Conservation (phyloP, 2,113 vertebrate genomes). For the Eolophus roseicapilla region DNA sequence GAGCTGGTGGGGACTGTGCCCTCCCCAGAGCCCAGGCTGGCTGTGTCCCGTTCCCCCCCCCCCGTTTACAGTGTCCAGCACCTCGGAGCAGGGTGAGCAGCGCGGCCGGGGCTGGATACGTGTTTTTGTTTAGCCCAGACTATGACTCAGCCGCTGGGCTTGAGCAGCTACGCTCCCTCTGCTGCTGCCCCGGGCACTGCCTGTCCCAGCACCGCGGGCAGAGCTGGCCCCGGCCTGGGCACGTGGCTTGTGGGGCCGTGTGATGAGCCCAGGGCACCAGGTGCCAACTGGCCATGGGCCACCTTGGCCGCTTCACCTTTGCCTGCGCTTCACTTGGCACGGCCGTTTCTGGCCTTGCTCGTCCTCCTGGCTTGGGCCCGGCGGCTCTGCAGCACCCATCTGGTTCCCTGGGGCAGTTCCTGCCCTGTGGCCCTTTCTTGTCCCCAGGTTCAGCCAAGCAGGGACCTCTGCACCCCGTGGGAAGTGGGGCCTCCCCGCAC, state of each 20-base stretch:
- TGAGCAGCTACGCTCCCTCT: neutral
- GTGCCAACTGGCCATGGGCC: neutral
- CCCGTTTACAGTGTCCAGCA: slow-evolving; percentile 12
- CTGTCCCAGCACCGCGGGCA: rapidly evolving
- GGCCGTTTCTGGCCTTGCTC: neutral
- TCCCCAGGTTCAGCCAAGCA: neutral
- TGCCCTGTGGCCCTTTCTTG: neutral
- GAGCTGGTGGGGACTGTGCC: neutral
- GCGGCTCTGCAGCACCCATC: neutral
- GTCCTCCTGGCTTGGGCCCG: rapidly evolving
- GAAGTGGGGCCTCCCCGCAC: too few species aligned
- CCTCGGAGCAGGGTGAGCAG: neutral
- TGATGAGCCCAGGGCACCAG: neutral
- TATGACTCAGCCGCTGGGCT: slow-evolving; percentile 61
- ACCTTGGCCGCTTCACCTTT: rapidly evolving
- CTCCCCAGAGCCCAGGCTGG: neutral
- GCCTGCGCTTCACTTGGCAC: neutral
- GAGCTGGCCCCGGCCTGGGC: neutral
- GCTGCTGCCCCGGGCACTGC: neutral
- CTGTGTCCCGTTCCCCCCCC: neutral
- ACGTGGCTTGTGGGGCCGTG: neutral
- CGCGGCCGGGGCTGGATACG: neutral
- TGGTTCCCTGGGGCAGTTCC: neutral
- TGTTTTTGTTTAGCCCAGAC: slow-evolving; percentile 67
- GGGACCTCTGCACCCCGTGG: neutral